Percentiles rank a stretch among this genome's conserved stretches.
phyloP scores from a whole-genome alignment of 2,113 vertebrate species.

The Catharus fuscescens region DNA sequence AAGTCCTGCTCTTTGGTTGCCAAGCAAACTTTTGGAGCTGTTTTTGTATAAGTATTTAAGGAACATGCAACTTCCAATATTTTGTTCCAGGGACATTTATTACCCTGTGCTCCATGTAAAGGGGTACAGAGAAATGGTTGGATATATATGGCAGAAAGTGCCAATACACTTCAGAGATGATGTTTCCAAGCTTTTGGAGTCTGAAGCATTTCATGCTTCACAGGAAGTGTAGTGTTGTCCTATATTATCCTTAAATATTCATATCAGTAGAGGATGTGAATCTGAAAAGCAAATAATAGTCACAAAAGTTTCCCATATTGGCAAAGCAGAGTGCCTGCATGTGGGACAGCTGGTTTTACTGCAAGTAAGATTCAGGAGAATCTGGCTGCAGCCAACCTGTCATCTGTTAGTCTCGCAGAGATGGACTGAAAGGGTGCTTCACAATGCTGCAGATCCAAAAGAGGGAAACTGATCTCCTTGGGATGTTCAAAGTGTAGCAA shows the following conservation, averaged over 20 bases:
- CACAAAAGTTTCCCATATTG: not conserved
- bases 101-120: not conserved
- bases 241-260: not conserved
- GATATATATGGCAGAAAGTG: not conserved
- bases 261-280: not conserved
- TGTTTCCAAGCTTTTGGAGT: not conserved
- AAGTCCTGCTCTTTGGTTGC: not conserved
- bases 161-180: not conserved
- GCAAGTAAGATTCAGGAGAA: not conserved
- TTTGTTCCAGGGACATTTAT: not conserved
- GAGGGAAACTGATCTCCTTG: not conserved
- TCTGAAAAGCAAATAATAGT: not conserved
- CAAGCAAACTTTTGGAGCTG: not conserved
- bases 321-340: not conserved
- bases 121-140: not conserved
- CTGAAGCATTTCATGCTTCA: not conserved
- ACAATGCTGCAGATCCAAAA: not conserved
- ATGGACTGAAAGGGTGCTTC: not conserved
- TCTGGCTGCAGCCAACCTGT: fast-evolving
- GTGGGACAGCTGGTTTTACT: not conserved
- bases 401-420: not conserved
- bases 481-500: not conserved
- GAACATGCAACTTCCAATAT: not conserved
- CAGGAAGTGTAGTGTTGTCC: not conserved
- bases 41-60: not conserved